A percentile compares a stretch with the other conserved stretches of the same genome.
Evolutionary conservation across 2,888 invertebrate genomes (phyloP).

Genomic region (Lordiphosa fenestrarum): DNA sequence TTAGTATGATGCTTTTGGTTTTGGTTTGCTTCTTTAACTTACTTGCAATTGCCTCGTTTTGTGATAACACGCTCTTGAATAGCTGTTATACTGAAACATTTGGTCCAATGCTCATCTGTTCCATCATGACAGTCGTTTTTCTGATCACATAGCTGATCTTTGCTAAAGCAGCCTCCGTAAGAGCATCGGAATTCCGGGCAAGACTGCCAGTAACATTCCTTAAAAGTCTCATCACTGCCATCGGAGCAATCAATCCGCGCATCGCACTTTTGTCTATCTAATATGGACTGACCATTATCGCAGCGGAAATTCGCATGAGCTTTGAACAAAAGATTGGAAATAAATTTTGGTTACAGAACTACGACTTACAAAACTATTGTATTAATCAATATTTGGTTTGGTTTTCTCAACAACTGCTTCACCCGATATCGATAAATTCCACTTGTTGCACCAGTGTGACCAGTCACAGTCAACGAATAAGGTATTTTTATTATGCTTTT

Average conservation of each 20-base stretch:
- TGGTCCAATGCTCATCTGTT: conserved; percentile 3
- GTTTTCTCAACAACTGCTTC: too few relatives aligned
- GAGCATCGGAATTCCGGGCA: background rate
- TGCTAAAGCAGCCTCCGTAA: conserved; percentile 2
- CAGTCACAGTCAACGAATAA: too few relatives aligned
- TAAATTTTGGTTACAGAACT: too few relatives aligned
- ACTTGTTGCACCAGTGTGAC: too few relatives aligned
- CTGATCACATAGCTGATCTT: background rate
- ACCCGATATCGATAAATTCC: too few relatives aligned
- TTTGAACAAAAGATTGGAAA: background rate
- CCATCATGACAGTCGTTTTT: background rate
- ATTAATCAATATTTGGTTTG: too few relatives aligned
- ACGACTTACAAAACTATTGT: too few relatives aligned
- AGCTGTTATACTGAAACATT: background rate
- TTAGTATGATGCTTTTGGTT: too few relatives aligned
- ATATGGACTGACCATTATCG: background rate
- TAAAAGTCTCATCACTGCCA: conserved; percentile 3
- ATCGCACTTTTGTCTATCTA: conserved; percentile 4
- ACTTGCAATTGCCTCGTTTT: conserved; percentile 3
- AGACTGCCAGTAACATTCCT: background rate
- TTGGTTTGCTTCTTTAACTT: background rate
- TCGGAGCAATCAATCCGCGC: background rate
- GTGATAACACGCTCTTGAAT: background rate
- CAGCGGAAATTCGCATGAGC: background rate
- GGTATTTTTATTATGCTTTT: too few relatives aligned